Conservation (phyloP, 2,797 vertebrate genomes). For the Toxotes lorentzi region DNA sequence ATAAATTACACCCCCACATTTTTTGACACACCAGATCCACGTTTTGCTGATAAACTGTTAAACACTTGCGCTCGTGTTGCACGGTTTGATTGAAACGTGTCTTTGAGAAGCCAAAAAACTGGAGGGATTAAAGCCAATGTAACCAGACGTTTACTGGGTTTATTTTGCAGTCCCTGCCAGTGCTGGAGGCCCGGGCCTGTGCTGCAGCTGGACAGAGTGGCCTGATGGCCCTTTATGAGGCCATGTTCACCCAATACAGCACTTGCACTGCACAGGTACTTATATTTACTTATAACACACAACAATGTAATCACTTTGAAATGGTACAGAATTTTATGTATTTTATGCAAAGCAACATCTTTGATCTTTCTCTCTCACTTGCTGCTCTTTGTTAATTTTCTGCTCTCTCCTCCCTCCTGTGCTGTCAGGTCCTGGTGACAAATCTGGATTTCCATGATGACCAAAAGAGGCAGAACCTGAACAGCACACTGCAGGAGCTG, state of each 20-base stretch:
- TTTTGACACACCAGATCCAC: no score
- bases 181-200: conserved; percentile 96
- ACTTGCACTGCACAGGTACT: conserved; percentile 96
- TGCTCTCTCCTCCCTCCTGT: not conserved
- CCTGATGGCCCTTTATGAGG: conserved; percentile 98
- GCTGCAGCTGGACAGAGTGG: conserved; percentile 98
- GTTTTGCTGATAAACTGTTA: no score
- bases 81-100: not conserved
- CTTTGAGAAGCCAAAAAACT: not conserved
- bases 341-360: not conserved
- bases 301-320: not conserved
- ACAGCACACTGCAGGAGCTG: conserved; percentile 95
- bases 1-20: no score
- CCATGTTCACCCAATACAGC: conserved; percentile 99
- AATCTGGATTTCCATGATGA: conserved; percentile 98
- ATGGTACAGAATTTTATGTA: not conserved
- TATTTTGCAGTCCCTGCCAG: conserved; percentile 88
- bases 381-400: not conserved
- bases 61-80: no score
- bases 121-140: not conserved
- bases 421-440: conserved; percentile 93
- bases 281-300: not conserved
- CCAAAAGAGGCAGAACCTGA: conserved; percentile 95
- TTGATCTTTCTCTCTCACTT: not conserved
- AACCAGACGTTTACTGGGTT: not conserved